These are phyloP conservation scores for Passer montanus DNA, from an alignment of 2,113 vertebrate genomes.

Conservation along the genomic window DNA sequence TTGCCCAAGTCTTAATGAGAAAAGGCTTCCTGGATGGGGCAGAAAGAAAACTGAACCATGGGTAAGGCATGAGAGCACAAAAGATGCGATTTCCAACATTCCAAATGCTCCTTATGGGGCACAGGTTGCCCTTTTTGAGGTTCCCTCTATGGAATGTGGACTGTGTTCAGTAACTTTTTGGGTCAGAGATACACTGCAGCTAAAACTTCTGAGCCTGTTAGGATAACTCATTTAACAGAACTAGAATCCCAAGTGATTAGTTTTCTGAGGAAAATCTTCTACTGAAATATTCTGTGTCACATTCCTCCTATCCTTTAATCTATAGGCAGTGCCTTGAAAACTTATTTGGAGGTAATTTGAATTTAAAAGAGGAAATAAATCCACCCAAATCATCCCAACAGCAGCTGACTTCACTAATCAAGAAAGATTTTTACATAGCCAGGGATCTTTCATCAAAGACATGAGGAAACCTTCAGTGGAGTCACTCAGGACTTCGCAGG, in stretches of 20 bases:
- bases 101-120: neutral
- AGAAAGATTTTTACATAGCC: conserved; percentile 48
- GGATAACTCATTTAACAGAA: conserved; percentile 5
- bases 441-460: conserved; percentile 40
- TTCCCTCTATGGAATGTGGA: neutral
- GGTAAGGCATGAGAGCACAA: neutral
- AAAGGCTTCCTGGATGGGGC: neutral
- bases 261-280: conserved; percentile 31
- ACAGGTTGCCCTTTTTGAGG: neutral
- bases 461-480: conserved; percentile 3
- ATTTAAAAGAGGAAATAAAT: conserved; percentile 65
- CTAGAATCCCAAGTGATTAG: conserved; percentile 33
- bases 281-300: conserved; percentile 51
- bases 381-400: conserved; percentile 44
- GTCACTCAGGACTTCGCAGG: conserved; percentile 7
- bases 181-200: neutral
- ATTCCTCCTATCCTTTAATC: conserved; percentile 58
- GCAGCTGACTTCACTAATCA: conserved; percentile 48
- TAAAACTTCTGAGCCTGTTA: neutral
- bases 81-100: neutral
- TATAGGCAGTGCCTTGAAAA: conserved; percentile 53
- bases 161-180: neutral
- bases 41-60: neutral
- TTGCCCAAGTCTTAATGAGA: neutral
- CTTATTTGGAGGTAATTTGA: conserved; percentile 57